phyloP scores from a whole-genome alignment of 2,113 vertebrate species.

The Malurus cyaneus region DNA sequence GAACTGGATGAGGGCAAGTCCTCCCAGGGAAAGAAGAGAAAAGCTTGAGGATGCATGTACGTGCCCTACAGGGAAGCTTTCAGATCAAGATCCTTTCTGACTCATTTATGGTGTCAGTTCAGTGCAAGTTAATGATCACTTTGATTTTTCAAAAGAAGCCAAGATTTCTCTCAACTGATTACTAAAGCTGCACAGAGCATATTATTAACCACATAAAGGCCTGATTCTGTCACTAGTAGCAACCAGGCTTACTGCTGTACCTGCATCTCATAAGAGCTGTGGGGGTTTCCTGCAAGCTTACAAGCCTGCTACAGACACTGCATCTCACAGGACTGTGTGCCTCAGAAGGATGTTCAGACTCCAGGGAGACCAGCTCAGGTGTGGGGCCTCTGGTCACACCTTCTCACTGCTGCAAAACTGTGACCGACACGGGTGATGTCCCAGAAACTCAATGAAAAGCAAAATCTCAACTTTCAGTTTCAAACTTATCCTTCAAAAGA shows the following conservation, averaged over 20 bases:
- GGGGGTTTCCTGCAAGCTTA: neutral
- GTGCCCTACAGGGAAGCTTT: neutral
- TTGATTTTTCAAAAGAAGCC: neutral
- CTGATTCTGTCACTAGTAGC: neutral
- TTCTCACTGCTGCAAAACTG: neutral
- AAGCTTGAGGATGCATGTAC: neutral
- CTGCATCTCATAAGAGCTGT: neutral
- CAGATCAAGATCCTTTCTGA: slow-evolving; percentile 9
- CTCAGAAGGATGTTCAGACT: neutral
- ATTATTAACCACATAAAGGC: neutral
- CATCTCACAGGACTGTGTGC: neutral
- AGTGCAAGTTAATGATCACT: slow-evolving; percentile 9
- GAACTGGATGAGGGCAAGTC: neutral
- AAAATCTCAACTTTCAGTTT: neutral
- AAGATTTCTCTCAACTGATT: neutral
- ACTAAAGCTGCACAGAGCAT: neutral
- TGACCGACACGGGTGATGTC: fast-evolving
- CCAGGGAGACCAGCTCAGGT: neutral
- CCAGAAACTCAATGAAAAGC: neutral
- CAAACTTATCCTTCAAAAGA: neutral
- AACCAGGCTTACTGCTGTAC: neutral
- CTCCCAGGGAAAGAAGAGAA: neutral
- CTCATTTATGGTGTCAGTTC: slow-evolving; percentile 24
- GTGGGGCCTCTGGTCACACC: neutral
- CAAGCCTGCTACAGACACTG: neutral